A percentile compares a stretch with the other conserved stretches of the same genome.
Evolutionary conservation across 2,113 vertebrate genomes (phyloP).

Genomic region (Ailuropoda melanoleuca): DNA sequence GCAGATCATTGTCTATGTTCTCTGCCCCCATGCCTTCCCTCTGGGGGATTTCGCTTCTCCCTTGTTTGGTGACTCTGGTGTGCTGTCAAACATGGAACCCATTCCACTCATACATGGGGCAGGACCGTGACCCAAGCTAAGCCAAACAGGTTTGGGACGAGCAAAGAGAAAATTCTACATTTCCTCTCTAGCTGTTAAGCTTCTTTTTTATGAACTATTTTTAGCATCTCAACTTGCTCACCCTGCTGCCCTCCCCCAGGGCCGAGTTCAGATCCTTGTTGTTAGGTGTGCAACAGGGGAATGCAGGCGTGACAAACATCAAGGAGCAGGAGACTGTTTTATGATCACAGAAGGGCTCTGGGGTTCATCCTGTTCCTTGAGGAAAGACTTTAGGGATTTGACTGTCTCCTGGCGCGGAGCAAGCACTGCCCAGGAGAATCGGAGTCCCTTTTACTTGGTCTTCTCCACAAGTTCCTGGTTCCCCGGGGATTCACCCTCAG

Average conservation of each 20-base stretch:
- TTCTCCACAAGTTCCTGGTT: neutral
- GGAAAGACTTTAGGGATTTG: neutral
- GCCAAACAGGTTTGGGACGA: neutral
- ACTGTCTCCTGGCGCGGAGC: neutral
- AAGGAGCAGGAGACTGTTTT: neutral
- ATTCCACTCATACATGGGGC: accelerated
- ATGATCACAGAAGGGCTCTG: neutral
- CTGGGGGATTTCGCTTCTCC: neutral
- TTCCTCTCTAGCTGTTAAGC: neutral
- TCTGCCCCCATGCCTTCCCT: neutral
- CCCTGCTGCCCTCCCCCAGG: neutral
- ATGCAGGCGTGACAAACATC: too few species aligned
- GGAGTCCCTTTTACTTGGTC: neutral
- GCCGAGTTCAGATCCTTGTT: neutral
- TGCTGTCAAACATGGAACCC: neutral
- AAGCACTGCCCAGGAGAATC: too few species aligned
- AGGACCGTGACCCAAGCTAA: neutral
- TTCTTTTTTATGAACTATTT: neutral
- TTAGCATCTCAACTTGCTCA: neutral
- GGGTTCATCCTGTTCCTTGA: neutral
- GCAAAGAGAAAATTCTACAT: neutral
- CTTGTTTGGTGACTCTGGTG: neutral
- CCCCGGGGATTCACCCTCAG: too few species aligned
- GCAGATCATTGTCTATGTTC: neutral
- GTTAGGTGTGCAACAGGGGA: accelerated